Percentiles rank a stretch among this genome's conserved stretches.
These are phyloP conservation scores for Ploceus nigricollis DNA, from an alignment of 2,113 vertebrate species.

Conservation along the genomic window DNA sequence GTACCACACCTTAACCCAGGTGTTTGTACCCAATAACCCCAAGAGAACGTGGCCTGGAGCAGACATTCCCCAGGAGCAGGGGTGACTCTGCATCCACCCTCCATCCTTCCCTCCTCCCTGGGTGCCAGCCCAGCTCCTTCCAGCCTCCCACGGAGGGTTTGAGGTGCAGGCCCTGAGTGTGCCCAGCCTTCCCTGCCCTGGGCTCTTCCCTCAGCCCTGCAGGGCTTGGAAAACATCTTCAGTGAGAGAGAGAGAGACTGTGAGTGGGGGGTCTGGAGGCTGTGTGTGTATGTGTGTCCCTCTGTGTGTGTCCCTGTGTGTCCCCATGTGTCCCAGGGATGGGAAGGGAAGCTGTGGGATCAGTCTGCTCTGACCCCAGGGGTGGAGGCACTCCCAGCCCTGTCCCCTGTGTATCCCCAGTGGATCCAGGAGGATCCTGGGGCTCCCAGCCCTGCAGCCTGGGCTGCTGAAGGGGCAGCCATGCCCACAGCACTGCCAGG, in stretches of 20 bases:
- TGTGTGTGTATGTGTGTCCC: not conserved
- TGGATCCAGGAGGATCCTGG: too few species aligned
- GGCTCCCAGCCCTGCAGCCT: too few species aligned
- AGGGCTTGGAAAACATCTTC: not conserved
- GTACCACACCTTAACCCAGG: too few species aligned
- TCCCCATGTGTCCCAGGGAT: too few species aligned
- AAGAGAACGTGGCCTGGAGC: not conserved
- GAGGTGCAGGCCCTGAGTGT: rapidly evolving
- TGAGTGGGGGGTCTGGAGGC: too few species aligned
- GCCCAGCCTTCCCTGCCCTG: not conserved
- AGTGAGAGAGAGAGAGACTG: not conserved
- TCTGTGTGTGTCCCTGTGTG: too few species aligned
- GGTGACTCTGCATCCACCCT: not conserved
- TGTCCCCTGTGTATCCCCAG: too few species aligned
- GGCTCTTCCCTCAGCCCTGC: not conserved
- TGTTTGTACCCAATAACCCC: not conserved
- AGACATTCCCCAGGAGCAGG: not conserved
- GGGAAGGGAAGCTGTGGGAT: too few species aligned
- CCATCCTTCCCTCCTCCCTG: not conserved
- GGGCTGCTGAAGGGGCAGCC: too few species aligned
- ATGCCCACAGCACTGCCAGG: too few species aligned
- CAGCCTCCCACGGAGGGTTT: not conserved
- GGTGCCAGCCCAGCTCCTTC: not conserved
- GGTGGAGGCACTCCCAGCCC: too few species aligned
- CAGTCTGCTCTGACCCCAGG: too few species aligned